These are phyloP conservation scores for Tretioscincus oriximinensis DNA, from an alignment of 2,113 vertebrate genomes.

Conservation along the genomic window DNA sequence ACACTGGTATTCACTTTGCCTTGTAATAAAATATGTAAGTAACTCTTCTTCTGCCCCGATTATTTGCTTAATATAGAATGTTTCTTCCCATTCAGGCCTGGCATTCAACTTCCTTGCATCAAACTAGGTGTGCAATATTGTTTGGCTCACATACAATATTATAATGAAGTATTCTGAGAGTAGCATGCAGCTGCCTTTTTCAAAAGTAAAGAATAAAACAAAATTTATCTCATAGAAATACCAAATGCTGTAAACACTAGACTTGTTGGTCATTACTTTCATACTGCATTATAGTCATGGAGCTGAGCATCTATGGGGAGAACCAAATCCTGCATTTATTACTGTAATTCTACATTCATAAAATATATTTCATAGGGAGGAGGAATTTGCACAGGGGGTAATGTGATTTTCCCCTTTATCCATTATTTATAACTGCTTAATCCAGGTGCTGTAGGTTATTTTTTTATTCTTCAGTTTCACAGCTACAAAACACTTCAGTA, in stretches of 20 bases:
- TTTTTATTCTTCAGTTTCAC: conserved; percentile 78
- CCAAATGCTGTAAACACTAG: conserved; percentile 62
- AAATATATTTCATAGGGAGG: conserved; percentile 77
- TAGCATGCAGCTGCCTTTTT: neutral
- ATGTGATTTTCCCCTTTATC: conserved; percentile 82
- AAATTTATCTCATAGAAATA: conserved; percentile 18
- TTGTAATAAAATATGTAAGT: neutral
- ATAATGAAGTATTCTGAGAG: neutral
- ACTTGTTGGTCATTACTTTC: conserved; percentile 62
- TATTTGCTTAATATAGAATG: neutral
- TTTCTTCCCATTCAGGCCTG: neutral
- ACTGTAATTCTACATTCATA: conserved; percentile 82
- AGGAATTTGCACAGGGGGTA: conserved; percentile 79
- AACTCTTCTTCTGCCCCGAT: neutral
- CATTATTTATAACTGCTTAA: conserved; percentile 81
- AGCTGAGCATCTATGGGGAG: conserved; percentile 77
- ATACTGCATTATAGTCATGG: conserved; percentile 73
- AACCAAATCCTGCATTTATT: conserved; percentile 82
- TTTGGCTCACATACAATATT: no score
- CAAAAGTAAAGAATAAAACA: conserved; percentile 6
- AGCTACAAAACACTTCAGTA: conserved; percentile 77
- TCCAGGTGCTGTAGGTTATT: conserved; percentile 80
- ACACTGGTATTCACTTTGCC: neutral
- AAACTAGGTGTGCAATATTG: neutral
- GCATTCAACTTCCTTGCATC: no score